Conservation (phyloP, 2,888 invertebrate species). For the Latheticus oryzae region DNA sequence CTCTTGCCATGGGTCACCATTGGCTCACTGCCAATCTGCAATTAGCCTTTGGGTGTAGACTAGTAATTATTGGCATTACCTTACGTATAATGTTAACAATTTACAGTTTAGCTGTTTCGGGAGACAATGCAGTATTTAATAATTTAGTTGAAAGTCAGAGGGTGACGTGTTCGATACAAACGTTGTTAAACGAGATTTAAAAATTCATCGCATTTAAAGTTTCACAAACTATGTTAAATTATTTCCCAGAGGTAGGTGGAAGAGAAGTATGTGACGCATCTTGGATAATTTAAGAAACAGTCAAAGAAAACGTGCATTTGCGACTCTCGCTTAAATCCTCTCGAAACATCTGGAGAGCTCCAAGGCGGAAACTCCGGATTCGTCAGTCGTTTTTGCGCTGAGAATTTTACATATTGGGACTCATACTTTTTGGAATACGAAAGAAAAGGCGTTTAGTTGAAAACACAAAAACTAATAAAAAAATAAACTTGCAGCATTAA, state of each 20-base stretch:
- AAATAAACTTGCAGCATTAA: too few relatives aligned
- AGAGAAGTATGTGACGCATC: slow-evolving; percentile 37
- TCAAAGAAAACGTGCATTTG: slow-evolving; percentile 38
- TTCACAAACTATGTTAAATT: slow-evolving; percentile 37
- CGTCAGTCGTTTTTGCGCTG: slow-evolving; percentile 19
- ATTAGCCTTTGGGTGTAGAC: slow-evolving; percentile 22
- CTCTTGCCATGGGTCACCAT: slow-evolving; percentile 1
- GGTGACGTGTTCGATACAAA: slow-evolving; percentile 40
- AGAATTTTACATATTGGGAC: slow-evolving; percentile 33
- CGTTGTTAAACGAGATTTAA: slow-evolving; percentile 42
- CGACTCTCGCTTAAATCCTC: slow-evolving; percentile 20
- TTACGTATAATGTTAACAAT: slow-evolving; percentile 20
- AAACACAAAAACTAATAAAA: neutral
- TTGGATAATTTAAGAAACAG: slow-evolving; percentile 42
- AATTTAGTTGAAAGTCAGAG: slow-evolving; percentile 32
- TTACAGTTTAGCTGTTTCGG: slow-evolving; percentile 25
- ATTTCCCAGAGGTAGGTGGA: slow-evolving; percentile 33
- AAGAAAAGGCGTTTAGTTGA: slow-evolving; percentile 3
- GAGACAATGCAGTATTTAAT: slow-evolving; percentile 33
- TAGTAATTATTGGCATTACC: slow-evolving; percentile 27
- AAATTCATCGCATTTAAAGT: slow-evolving; percentile 40
- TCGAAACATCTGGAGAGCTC: slow-evolving; percentile 36
- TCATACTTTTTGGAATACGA: slow-evolving; percentile 27
- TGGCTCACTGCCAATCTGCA: slow-evolving; percentile 23
- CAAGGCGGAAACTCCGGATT: slow-evolving; percentile 32